A percentile compares a stretch with the other conserved stretches of the same genome.
Evolutionary conservation across 2,888 invertebrate species (phyloP).

Genomic region (Papilio gigon): DNA sequence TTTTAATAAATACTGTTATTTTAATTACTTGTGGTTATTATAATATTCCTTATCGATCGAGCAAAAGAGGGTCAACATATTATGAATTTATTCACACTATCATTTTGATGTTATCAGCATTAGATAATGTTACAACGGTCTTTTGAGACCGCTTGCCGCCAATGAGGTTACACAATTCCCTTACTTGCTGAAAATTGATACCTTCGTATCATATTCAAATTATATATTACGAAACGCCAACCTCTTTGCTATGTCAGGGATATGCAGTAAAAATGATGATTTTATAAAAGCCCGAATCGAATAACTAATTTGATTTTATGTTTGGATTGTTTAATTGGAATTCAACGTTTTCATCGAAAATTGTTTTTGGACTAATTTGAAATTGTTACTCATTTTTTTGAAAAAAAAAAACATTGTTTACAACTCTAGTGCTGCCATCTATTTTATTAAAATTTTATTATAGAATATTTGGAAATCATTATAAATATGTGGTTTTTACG

Average conservation of each 20-base stretch:
- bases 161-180: slow-evolving; percentile 16
- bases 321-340: neutral
- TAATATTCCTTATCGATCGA: slow-evolving; percentile 41
- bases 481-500: too few relatives aligned
- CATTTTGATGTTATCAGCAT: slow-evolving; percentile 35
- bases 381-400: neutral
- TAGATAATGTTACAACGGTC: slow-evolving; percentile 28
- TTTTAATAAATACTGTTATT: neutral
- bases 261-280: neutral
- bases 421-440: too few relatives aligned
- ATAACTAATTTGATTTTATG: neutral
- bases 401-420: neutral
- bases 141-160: slow-evolving; percentile 39
- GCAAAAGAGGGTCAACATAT: slow-evolving; percentile 25
- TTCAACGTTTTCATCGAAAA: neutral
- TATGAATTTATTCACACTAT: slow-evolving; percentile 32
- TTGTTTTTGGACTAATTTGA: neutral
- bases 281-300: neutral
- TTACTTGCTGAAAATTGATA: slow-evolving; percentile 19
- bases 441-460: too few relatives aligned
- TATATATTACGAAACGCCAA: neutral
- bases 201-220: slow-evolving; percentile 14
- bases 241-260: neutral
- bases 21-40: neutral
- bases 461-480: too few relatives aligned